These are phyloP conservation scores for Parazoanthus atlanticus DNA, from an alignment of 92 coral and sea anemone species.

Conservation along the genomic window DNA sequence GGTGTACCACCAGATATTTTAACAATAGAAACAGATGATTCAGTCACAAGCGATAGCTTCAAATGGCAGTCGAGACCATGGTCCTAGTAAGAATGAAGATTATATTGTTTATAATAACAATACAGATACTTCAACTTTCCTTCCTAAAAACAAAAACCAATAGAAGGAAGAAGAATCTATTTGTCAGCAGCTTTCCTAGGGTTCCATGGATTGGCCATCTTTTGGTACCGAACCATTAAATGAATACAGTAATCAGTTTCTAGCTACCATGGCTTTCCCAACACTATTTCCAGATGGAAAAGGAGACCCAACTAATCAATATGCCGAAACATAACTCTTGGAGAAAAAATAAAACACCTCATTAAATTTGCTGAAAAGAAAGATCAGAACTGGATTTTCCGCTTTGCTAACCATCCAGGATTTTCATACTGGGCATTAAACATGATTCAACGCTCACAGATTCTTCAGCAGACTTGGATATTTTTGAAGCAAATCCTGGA, in stretches of 20 bases:
- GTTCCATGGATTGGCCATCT: slow-evolving; percentile 48
- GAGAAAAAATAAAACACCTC: slow-evolving; percentile 54
- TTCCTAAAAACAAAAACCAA: slow-evolving; percentile 45
- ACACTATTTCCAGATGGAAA: slow-evolving; percentile 62
- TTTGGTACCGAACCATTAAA: slow-evolving; percentile 37
- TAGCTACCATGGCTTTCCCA: slow-evolving; percentile 75
- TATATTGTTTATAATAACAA: slow-evolving; percentile 52
- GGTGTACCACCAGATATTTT: slow-evolving; percentile 44
- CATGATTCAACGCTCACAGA: slow-evolving; percentile 55
- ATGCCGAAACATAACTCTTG: background rate
- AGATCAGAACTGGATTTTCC: slow-evolving; percentile 47
- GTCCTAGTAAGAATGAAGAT: slow-evolving; percentile 43
- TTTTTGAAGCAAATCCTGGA: slow-evolving; percentile 53
- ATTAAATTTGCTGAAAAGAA: slow-evolving; percentile 56
- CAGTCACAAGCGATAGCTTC: slow-evolving; percentile 43
- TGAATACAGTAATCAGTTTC: slow-evolving; percentile 48
- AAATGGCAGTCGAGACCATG: slow-evolving; percentile 46
- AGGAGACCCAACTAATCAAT: slow-evolving; percentile 64
- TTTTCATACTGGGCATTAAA: slow-evolving; percentile 60
- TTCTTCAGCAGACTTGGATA: slow-evolving; percentile 57
- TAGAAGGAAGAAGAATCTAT: slow-evolving; percentile 45
- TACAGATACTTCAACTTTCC: slow-evolving; percentile 51
- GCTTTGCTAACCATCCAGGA: slow-evolving; percentile 52
- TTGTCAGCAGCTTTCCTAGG: slow-evolving; percentile 33
- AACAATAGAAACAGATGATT: slow-evolving; percentile 55